Evolutionary conservation across 2,797 vertebrate species (phyloP).

Genomic region (Falco cherrug): DNA sequence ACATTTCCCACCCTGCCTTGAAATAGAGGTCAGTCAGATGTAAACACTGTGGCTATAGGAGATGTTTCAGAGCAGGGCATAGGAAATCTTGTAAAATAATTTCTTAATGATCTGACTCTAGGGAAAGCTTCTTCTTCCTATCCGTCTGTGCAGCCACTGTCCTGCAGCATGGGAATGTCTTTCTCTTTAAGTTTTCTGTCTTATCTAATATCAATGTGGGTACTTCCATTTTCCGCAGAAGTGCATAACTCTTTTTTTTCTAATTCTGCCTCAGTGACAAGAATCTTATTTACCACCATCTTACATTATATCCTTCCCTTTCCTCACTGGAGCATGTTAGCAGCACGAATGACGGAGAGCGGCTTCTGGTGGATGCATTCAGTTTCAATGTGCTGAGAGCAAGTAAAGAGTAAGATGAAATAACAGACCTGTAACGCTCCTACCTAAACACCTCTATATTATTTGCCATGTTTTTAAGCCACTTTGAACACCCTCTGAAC

Average conservation of each 20-base stretch:
- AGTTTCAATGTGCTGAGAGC: background rate
- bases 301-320: background rate
- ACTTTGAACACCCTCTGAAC: background rate
- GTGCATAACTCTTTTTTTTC: background rate
- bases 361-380: background rate
- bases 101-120: background rate
- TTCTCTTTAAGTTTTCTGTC: background rate
- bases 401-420: background rate
- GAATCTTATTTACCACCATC: background rate
- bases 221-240: background rate
- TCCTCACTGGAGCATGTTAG: background rate
- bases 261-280: background rate
- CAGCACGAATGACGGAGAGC: rapidly evolving
- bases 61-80: background rate
- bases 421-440: background rate
- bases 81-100: background rate
- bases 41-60: background rate
- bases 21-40: background rate
- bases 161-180: background rate
- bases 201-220: background rate
- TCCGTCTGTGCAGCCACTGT: background rate
- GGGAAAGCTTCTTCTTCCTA: background rate
- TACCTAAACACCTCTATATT: background rate
- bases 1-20: background rate
- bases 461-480: background rate